Base-by-base conservation (phyloP, 2,797 vertebrate genomes). In the Microctenopoma steveboyesi region DNA sequence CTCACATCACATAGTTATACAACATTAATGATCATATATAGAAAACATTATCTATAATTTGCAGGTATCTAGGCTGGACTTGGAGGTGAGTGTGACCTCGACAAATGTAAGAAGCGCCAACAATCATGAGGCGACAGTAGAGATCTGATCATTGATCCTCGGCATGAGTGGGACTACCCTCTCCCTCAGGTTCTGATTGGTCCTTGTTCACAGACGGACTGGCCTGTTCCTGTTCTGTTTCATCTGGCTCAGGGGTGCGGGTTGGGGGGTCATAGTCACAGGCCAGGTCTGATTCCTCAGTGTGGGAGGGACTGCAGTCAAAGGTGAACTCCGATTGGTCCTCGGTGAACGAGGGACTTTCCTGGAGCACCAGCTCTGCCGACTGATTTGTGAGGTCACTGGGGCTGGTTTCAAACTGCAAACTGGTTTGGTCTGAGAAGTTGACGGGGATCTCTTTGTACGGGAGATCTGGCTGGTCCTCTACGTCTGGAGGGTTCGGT, bases 301-400 rank as follows among this genome's bases (percentile, higher is more conserved):
- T 93, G 88, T 93, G 92, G 79, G 92, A 87, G 76, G 89, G 92
- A 82, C 92, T 93, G 79, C 87, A 90, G 82, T 93, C 92, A 87
- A 91, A 93, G n/a, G 91, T 92, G 51, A 91, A 89, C 59, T 93
- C 91, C 1, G 92, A 89, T 56, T 86, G 90, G 72, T 92, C 91
- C 90, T 94, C 93, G 0, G 93, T 88, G 69, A 90, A 82, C 0
- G 92, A 91, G 2, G 93, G 91, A 76, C 93, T 93, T 45, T 92
- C 92, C 76, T 92, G 89, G 57, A 92, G 88, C 7, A 86, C 87
- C 57, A 86, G n/a, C 42, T 92, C 89, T 0, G 87, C 85, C 5
- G 72, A 78, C 9, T 72, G 53, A 48, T 79, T 81, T 4, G 78
- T 67, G 57, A 45, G 25, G 30, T 89, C 82, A 5, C 75, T 69